Base-by-base conservation (phyloP, 92 coral and sea anemone species). In the Heteractis magnifica region DNA sequence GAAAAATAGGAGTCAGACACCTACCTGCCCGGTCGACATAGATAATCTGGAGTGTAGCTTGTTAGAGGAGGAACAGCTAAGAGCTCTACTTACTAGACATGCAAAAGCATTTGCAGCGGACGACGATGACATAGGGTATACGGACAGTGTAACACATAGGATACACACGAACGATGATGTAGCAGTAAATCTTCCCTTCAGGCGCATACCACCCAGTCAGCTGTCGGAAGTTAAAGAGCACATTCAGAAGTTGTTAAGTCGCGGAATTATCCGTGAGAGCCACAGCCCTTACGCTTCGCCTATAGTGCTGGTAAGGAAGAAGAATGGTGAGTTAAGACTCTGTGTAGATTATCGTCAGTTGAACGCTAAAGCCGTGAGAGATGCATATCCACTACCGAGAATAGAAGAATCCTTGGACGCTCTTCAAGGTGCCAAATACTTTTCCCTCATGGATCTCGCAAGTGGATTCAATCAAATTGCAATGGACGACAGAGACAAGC, bases 391-490 rank as follows among this genome's bases (percentile, higher is more conserved):
- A 2, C 71, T 89, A 7, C 90, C 92, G 9, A 76, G 82, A 53
- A 89, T 77, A 10, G 81, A 89, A 62, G 87, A 89, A 53, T 79
- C 86, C 51, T 78, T 76, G 49, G 88, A 88, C 56, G 88, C 88
- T 5, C 82, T 83, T 23, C 81, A 87, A 49, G 76, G 65, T 52
- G 88, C 87, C 10, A 83, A 56, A 34, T 79, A 58, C 88, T 88
- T 88, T 26, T 71, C 82, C 3, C 11, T 74, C 77, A 74, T 52
- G 79, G 79, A 75, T 75, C 79, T 75, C 59, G 64, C 79, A 50
- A 89, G 93, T 53, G 90, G 89, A 3, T 89, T 89, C 44, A 89
- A 89, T 56, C 93, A 92, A 34, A 90, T 89, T 9, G 91, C 83
- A 4, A 82, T 92, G 85, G 91, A 87, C 6, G 89, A 86, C 0